Base-by-base conservation (phyloP, 2,888 invertebrate genomes). In the Protodeltote pygarga region DNA sequence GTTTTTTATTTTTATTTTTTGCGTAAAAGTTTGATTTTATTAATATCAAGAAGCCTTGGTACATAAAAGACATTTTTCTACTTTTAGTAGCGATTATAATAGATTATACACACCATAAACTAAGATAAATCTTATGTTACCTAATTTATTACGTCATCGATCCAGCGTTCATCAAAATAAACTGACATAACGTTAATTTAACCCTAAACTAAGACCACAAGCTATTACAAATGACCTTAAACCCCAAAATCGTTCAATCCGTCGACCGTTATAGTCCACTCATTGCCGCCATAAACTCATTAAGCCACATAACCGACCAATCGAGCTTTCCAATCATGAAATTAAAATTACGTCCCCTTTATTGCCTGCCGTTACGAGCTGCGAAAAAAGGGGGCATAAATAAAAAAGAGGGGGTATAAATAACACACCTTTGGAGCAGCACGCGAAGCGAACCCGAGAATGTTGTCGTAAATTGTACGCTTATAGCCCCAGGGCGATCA, bases 301-400 rank as follows among this genome's bases (percentile, higher is more conserved):
- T 92, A 90, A 85, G 82, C 79, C 87, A 83, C 87, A 88, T 89
- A 91, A 89, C 88, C 79, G 85, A 79, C 86, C 89, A 88, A 90
- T 91, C 90, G 85, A 90, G 90, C 89, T 90, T 90, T 89, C 89
- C 91, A 91, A 91, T 92, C 91, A 89, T 86, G 90, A 88, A 90
- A 91, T 91, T 91, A 90, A 91, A 91, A 91, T 89, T 83, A 89
- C 85, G 89, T 90, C 89, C 89, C 88, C 84, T 91, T 92, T 91
- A 92, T 83, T 72, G 75, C 86, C 74, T 71, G 82, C 85, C 82
- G 90, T 92, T 92, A 92, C 90, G 92, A 92, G 90, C 92, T 92
- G 92, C 92, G 90, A 92, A 92, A 92, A 92, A 92, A 92, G 91
- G 90, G 89, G 85, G 85, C 82, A 89, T 90, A 89, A 88, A 88